A percentile compares a stretch with the other conserved stretches of the same genome.
Conservation (phyloP, 2,888 invertebrate genomes). For the Macrophya annulata region DNA sequence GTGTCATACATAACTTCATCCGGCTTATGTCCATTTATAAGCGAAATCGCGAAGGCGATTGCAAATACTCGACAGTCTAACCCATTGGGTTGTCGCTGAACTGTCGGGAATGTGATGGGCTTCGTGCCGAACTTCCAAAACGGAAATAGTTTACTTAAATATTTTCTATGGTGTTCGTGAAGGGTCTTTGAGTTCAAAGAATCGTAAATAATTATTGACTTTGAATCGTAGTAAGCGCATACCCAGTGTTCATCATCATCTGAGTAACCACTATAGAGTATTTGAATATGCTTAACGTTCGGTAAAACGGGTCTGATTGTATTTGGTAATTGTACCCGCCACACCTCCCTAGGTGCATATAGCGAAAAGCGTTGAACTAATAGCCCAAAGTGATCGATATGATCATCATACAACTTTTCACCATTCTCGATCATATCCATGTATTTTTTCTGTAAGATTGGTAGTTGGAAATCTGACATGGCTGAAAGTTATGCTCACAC, state of each 20-base stretch:
- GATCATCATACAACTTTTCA: conserved; percentile 52
- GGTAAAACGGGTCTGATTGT: conserved; percentile 53
- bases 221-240: conserved; percentile 57
- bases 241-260: conserved; percentile 54
- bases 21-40: conserved; percentile 49
- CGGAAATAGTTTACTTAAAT: conserved; percentile 56
- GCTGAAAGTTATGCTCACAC: not conserved
- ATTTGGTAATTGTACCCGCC: conserved; percentile 45
- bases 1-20: conserved; percentile 42
- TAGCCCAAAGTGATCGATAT: conserved; percentile 54
- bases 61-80: conserved; percentile 57
- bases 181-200: conserved; percentile 45
- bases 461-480: not conserved
- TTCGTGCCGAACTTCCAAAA: conserved; percentile 28
- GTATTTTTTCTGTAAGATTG: not conserved
- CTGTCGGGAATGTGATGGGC: conserved; percentile 55
- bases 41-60: conserved; percentile 57
- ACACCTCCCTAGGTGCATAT: conserved; percentile 50
- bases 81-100: conserved; percentile 56
- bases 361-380: conserved; percentile 52
- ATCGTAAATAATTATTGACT: conserved; percentile 57
- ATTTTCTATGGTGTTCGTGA: conserved; percentile 57
- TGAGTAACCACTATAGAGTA: conserved; percentile 57
- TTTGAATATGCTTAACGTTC: conserved; percentile 59
- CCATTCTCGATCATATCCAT: not conserved